phyloP scores from a whole-genome alignment of 2,113 vertebrate species.

The Mastomys natalensis region DNA sequence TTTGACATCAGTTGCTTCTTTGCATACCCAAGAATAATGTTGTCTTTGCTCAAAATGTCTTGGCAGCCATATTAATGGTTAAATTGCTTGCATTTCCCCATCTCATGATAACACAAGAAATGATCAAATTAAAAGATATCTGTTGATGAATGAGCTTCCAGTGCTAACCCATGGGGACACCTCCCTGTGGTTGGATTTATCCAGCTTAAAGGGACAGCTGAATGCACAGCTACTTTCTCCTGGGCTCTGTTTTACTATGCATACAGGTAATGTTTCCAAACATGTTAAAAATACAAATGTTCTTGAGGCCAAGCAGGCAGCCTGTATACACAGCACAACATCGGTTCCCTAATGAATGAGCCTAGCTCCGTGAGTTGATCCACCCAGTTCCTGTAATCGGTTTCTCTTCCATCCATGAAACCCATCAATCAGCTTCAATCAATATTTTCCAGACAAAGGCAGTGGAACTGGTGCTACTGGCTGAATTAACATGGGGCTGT shows the following conservation, averaged over 20 bases:
- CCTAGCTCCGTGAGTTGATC: neutral
- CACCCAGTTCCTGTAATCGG: constrained; percentile 41
- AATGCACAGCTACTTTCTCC: neutral
- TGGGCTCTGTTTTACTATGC: neutral
- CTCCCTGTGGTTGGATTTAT: neutral
- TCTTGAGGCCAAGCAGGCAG: neutral
- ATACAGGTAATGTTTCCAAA: neutral
- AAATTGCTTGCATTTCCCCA: neutral
- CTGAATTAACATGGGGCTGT: constrained; percentile 47
- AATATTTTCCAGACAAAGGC: constrained; percentile 73
- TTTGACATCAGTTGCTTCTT: neutral
- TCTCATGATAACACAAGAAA: neutral
- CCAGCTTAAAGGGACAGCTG: constrained; percentile 22
- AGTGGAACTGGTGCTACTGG: neutral
- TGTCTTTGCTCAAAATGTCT: neutral
- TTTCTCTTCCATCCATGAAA: constrained; percentile 67
- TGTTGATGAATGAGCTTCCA: constrained; percentile 17
- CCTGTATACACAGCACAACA: neutral
- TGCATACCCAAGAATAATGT: neutral
- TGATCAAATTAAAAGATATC: neutral
- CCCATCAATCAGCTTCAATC: constrained; percentile 72
- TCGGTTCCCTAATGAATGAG: constrained; percentile 62
- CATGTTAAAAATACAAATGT: constrained; percentile 12
- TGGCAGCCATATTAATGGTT: neutral
- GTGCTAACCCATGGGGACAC: neutral